Percentiles rank a stretch among this genome's conserved stretches.
Evolutionary conservation across 37 sponge, comb jelly and placozoan genomes (phyloP).

Genomic region (Beroe ovata): DNA sequence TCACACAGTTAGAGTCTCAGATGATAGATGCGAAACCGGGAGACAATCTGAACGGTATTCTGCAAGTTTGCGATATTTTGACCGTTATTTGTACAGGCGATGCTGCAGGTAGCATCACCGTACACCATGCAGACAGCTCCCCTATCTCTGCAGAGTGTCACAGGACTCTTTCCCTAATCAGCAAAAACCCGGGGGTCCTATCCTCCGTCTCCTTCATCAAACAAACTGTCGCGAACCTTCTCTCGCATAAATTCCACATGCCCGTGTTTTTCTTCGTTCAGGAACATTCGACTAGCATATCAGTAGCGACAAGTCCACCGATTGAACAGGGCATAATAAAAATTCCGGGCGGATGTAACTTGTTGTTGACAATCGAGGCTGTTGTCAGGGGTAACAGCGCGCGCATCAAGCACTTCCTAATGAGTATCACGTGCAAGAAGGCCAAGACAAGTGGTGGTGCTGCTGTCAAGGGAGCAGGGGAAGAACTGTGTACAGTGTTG

Average conservation of each 20-base stretch:
- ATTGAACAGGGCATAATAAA: constrained; percentile 56
- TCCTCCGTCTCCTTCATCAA: constrained; percentile 41
- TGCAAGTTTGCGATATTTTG: background rate
- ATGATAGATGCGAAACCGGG: constrained; percentile 48
- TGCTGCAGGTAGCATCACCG: background rate
- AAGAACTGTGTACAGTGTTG: background rate
- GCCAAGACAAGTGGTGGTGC: background rate
- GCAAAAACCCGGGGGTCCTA: background rate
- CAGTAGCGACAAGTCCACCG: constrained; percentile 40
- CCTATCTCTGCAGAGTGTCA: background rate
- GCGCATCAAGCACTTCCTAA: background rate
- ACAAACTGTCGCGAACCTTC: constrained; percentile 16
- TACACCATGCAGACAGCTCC: background rate
- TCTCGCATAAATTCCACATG: background rate
- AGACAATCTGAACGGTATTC: constrained; percentile 3
- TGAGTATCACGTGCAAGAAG: constrained; percentile 31
- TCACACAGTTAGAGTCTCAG: background rate
- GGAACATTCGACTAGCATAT: constrained; percentile 26
- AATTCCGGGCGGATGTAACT: background rate
- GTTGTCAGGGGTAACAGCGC: constrained; percentile 37
- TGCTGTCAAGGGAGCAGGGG: background rate
- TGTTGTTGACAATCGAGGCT: constrained; percentile 32
- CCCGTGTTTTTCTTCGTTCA: constrained; percentile 54
- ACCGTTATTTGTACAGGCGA: background rate
- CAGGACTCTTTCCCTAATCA: constrained; percentile 7